phyloP scores from a whole-genome alignment of 2,888 invertebrate genomes.

The Apoda limacodes region DNA sequence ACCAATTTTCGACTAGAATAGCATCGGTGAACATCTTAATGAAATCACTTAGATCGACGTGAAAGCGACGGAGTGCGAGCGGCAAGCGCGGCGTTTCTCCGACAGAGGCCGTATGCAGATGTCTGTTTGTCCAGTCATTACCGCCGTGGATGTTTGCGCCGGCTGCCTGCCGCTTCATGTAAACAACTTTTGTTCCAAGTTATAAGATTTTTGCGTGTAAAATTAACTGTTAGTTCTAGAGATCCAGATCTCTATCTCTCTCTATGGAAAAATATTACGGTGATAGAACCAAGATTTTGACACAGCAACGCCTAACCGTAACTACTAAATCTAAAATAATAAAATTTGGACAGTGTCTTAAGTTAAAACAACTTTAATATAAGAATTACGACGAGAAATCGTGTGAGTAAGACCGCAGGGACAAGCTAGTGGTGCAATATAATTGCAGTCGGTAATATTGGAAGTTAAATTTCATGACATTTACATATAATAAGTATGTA shows the following conservation, averaged over 20 bases:
- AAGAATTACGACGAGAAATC: no score
- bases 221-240: conserved; percentile 1
- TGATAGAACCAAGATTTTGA: no score
- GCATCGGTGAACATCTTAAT: conserved; percentile 18
- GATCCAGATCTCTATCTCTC: background rate
- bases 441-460: no score
- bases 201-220: background rate
- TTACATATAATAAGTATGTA: no score
- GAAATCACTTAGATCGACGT: conserved; percentile 19
- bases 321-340: no score
- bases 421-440: no score
- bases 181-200: conserved; percentile 16
- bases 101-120: conserved; percentile 65
- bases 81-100: conserved; percentile 19
- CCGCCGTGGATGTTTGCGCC: conserved; percentile 42
- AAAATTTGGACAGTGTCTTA: no score
- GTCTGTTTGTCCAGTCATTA: conserved; percentile 73
- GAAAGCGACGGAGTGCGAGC: conserved; percentile 19
- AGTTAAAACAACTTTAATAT: no score
- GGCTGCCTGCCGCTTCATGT: conserved; percentile 14
- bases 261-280: no score
- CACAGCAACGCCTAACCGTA: no score
- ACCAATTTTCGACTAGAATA: conserved; percentile 1
- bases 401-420: no score
- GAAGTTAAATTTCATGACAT: no score